phyloP scores from a whole-genome alignment of 1,140 invertebrate species.

The Dendrolimus kikuchii region DNA sequence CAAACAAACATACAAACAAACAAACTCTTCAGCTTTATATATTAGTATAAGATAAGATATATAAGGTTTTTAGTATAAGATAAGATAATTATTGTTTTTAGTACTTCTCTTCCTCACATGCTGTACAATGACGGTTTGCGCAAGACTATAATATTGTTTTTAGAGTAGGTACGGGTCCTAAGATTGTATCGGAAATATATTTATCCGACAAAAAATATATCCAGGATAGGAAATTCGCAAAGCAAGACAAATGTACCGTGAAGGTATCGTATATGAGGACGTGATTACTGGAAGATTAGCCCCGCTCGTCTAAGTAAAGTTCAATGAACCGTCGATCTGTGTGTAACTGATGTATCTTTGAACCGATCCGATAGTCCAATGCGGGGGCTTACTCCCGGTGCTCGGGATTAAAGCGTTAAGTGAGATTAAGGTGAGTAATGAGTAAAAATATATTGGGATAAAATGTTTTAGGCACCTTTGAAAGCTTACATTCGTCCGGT shows the following conservation, averaged over 20 bases:
- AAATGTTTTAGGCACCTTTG: neutral
- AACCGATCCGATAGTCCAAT: slow-evolving; percentile 9
- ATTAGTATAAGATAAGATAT: no score
- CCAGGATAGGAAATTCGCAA: slow-evolving; percentile 10
- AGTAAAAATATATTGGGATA: neutral
- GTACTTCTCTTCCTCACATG: no score
- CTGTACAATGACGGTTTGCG: no score
- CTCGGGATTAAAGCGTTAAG: slow-evolving; percentile 1
- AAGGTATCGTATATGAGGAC: slow-evolving; percentile 13
- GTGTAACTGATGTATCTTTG: slow-evolving; percentile 18
- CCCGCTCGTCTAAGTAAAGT: slow-evolving; percentile 16
- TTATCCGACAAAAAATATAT: no score
- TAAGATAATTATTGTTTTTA: no score
- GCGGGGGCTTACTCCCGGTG: neutral
- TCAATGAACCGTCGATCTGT: slow-evolving; percentile 15
- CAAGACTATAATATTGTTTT: no score
- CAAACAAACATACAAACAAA: no score
- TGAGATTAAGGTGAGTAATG: neutral
- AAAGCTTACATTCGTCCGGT: no score
- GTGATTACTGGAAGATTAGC: slow-evolving; percentile 22
- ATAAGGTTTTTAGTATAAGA: no score
- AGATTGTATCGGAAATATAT: no score
- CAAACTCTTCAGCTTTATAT: no score
- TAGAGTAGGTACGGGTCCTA: no score
- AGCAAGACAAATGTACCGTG: slow-evolving; percentile 16